Evolutionary conservation across 2,113 vertebrate species (phyloP), one percentile per base, ranked within the genome.

Genomic region (Struthio camelus): DNA sequence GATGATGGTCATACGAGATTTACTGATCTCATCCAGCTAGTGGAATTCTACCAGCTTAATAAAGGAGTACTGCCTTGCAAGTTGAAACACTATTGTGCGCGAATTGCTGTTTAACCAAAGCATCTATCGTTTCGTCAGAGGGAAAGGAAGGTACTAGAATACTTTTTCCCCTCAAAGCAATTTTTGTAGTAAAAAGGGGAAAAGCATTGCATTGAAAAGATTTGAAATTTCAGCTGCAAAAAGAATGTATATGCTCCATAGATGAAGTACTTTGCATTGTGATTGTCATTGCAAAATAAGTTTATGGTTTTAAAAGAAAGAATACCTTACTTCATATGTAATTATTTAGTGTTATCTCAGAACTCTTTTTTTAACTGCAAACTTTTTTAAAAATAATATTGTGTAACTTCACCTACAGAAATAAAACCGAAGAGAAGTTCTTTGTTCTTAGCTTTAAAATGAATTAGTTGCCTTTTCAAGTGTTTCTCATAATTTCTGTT

Each of bases 41-140:
- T 99, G 97, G 99, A 99, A 95, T 99, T 99, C 95, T 99, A 99
- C 97, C 99, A 99, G 81, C 98, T 99, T 86, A 99, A 99, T 98
- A 99, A 98, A 90, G 99, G 99, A 17, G 98, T 99, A 70, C 98
- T 99, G 94, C 99, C 99, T 94, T 99, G 99, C 98, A 99, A 98
- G 96, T 98, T 99, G 93, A 99, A 99, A 97, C 99, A 99, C 97
- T 99, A 99, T 96, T 99, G 99, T 93, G 96, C 98, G 91, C 97
- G 97, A 93, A 98, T 99, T 96, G 96, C 98, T 96, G 98, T 99
- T 97, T 99, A 98, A 98, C 95, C 92, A 94, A 97, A 96, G 85
- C 75, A 69, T 86, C 90, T 94, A 64, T 92, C 76, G 62, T 90
- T 93, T 92, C 65, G 80, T 89, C 80, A 90, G 81, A 90, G 34